Conservation (phyloP, 30 jellyfish, hydroid and myxozoan species). For the Cassiopea xamachana region DNA sequence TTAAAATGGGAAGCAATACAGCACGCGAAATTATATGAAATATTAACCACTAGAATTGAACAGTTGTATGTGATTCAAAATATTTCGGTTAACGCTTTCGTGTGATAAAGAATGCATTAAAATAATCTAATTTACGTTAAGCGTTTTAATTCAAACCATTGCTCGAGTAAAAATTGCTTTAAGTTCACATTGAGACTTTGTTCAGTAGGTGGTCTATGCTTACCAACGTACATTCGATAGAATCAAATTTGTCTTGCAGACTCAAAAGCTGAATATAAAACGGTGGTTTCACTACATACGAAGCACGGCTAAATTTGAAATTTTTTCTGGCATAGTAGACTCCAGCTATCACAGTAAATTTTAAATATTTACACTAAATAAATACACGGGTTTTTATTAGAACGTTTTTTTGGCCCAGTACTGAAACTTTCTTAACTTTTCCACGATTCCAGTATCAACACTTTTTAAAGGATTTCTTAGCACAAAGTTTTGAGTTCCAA, state of each 20-base stretch:
- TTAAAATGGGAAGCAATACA: background rate
- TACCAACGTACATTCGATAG: background rate
- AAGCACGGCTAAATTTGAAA: no score
- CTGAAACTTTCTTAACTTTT: no score
- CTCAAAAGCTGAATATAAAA: no score
- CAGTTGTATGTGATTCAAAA: background rate
- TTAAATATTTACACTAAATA: no score
- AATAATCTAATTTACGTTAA: background rate
- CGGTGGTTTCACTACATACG: no score
- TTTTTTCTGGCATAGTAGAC: no score
- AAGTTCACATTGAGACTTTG: background rate
- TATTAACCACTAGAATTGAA: background rate
- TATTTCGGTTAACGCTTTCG: background rate
- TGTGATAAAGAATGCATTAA: background rate
- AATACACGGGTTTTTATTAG: no score
- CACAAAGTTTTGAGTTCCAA: no score
- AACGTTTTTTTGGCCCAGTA: no score
- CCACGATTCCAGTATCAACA: no score
- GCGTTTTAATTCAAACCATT: background rate
- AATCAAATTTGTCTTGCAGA: background rate
- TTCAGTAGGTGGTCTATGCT: slow-evolving; percentile 6
- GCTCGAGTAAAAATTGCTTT: background rate
- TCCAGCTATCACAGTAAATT: no score
- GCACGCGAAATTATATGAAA: background rate
- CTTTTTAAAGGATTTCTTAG: no score